A percentile compares a stretch with the other conserved stretches of the same genome.
Conservation (phyloP, 2,888 invertebrate species). For the Drosophila anceps region DNA sequence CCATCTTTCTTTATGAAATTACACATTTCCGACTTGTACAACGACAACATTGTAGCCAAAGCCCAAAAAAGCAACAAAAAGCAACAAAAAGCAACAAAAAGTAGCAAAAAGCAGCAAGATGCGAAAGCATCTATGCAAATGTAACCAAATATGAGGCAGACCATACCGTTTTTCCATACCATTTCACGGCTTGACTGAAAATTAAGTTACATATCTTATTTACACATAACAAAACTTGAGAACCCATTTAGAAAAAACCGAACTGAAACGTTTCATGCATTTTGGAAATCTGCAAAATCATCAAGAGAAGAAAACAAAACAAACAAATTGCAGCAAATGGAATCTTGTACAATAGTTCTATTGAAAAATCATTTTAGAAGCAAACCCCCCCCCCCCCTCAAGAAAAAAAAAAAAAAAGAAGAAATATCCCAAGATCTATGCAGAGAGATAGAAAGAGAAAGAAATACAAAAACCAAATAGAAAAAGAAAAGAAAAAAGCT, state of each 20-base stretch:
- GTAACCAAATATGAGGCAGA: conserved; percentile 33
- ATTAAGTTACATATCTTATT: conserved; percentile 62
- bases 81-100: not conserved
- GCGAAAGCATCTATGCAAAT: conserved; percentile 44
- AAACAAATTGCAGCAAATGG: conserved; percentile 78
- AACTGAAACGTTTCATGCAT: conserved; percentile 56
- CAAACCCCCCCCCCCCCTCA: not conserved
- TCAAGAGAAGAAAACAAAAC: conserved; percentile 64
- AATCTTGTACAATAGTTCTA: conserved; percentile 82
- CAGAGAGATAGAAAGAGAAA: conserved; percentile 69
- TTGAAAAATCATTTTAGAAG: conserved; percentile 58
- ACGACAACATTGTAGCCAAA: conserved; percentile 66
- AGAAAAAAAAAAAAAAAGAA: conserved; percentile 4
- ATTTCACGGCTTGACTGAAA: conserved; percentile 44
- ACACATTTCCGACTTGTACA: conserved; percentile 80
- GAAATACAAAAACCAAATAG: conserved; percentile 24
- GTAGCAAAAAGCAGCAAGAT: conserved; percentile 28
- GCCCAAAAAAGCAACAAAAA: conserved; percentile 42
- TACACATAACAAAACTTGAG: conserved; percentile 41
- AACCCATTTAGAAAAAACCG: conserved; percentile 33
- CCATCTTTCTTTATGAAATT: conserved; percentile 78
- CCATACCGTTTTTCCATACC: conserved; percentile 22
- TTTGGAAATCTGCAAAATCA: conserved; percentile 80
- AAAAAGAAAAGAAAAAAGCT: conserved; percentile 3
- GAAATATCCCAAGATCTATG: conserved; percentile 60